Conservation (phyloP, 2,888 invertebrate genomes). For the Ichneumoninae sp. region DNA sequence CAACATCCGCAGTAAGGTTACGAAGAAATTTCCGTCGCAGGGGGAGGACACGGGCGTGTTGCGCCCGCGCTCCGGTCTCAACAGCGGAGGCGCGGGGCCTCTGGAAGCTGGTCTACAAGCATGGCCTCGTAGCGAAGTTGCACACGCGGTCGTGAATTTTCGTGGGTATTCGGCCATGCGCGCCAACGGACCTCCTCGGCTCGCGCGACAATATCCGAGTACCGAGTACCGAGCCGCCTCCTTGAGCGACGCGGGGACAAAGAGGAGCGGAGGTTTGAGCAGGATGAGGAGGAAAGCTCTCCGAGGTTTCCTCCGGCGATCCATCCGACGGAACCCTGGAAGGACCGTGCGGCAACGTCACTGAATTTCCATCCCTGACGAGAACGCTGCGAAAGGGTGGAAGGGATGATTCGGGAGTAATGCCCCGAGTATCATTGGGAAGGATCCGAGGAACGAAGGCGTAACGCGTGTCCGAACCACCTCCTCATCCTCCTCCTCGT, state of each 20-base stretch:
- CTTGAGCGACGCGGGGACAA: slow-evolving; percentile 19
- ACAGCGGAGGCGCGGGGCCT: slow-evolving; percentile 58
- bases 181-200: slow-evolving; percentile 62
- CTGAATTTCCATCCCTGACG: neutral
- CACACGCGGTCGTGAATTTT: slow-evolving; percentile 67
- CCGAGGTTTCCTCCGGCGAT: neutral
- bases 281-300: slow-evolving; percentile 2
- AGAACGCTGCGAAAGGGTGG: neutral
- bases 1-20: slow-evolving; percentile 51
- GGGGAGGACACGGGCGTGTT: slow-evolving; percentile 25
- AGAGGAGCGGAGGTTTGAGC: slow-evolving; percentile 5
- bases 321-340: neutral
- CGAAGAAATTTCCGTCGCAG: slow-evolving; percentile 43
- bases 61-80: slow-evolving; percentile 42
- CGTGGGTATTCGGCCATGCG: slow-evolving; percentile 69
- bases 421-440: neutral
- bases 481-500: neutral
- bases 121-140: slow-evolving; percentile 57
- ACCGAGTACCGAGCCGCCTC: slow-evolving; percentile 52
- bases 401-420: neutral
- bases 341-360: neutral
- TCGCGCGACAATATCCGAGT: slow-evolving; percentile 56
- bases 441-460: neutral
- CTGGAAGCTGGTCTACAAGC: slow-evolving; percentile 60
- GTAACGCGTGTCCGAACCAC: neutral